These are phyloP conservation scores for Archips crataeganus DNA, from an alignment of 2,888 invertebrate genomes.

Conservation along the genomic window DNA sequence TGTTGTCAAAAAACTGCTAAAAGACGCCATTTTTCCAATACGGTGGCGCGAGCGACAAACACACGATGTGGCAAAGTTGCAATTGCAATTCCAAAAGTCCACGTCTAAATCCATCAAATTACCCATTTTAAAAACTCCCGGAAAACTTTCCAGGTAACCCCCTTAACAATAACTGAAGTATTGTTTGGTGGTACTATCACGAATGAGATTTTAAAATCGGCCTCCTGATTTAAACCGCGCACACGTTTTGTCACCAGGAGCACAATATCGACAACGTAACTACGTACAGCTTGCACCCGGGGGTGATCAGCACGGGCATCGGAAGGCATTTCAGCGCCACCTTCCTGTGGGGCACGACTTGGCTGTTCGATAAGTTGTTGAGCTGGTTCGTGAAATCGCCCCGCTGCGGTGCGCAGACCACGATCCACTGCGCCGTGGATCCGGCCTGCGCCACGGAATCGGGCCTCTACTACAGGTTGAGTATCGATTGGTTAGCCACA, in stretches of 20 bases:
- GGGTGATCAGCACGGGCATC: slow-evolving; percentile 85
- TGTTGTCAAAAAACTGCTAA: no score
- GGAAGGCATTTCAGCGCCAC: slow-evolving; percentile 75
- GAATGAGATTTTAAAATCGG: no score
- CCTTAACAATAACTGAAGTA: no score
- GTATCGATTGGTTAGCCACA: not conserved
- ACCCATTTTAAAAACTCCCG: no score
- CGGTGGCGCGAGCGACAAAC: no score
- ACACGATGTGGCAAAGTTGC: no score
- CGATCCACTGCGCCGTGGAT: slow-evolving; percentile 87
- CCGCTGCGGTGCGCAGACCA: slow-evolving; percentile 88
- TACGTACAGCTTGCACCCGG: slow-evolving; percentile 85
- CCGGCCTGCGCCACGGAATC: slow-evolving; percentile 80
- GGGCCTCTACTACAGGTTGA: slow-evolving; percentile 73
- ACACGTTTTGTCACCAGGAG: slow-evolving; percentile 40
- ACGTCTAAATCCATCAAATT: no score
- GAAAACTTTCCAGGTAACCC: no score
- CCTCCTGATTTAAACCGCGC: no score
- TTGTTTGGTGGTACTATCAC: no score
- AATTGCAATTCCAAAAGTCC: no score
- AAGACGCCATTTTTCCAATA: no score
- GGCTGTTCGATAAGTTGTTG: slow-evolving; percentile 50
- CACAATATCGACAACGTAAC: slow-evolving; percentile 66
- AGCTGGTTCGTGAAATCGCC: slow-evolving; percentile 76
- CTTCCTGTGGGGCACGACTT: slow-evolving; percentile 46